These are phyloP conservation scores for Egretta garzetta DNA, from an alignment of 2,113 vertebrate genomes.

Conservation along the genomic window DNA sequence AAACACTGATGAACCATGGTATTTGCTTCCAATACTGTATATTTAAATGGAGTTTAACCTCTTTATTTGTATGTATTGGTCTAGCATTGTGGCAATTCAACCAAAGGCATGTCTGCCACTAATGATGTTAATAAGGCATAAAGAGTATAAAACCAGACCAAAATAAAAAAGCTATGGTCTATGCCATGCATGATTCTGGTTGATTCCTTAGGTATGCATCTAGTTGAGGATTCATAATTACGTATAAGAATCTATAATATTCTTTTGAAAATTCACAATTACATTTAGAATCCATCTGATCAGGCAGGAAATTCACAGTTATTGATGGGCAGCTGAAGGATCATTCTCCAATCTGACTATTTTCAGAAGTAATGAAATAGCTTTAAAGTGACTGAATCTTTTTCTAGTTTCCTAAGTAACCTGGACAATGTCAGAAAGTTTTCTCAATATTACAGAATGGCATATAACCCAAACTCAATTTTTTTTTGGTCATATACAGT, in stretches of 20 bases:
- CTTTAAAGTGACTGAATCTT: not conserved
- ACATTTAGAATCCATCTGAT: not conserved
- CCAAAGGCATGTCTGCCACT: slow-evolving; percentile 11
- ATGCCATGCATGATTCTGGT: not conserved
- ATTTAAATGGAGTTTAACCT: slow-evolving; percentile 31
- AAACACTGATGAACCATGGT: slow-evolving; percentile 27
- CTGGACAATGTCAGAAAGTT: not conserved
- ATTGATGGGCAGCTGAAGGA: not conserved
- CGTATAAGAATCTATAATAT: not conserved
- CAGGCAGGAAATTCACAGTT: not conserved
- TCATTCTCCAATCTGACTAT: not conserved
- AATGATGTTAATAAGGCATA: slow-evolving; percentile 10
- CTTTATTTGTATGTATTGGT: slow-evolving; percentile 10
- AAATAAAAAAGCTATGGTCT: not conserved
- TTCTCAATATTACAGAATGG: not conserved
- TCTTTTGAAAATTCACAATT: not conserved
- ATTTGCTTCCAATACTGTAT: slow-evolving; percentile 28
- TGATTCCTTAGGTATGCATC: not conserved
- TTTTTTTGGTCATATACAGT: not conserved
- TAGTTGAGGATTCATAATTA: not conserved
- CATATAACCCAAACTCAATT: not conserved
- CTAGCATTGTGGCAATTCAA: slow-evolving; percentile 40
- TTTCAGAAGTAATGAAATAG: not conserved
- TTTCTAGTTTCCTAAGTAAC: not conserved
- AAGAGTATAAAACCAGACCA: not conserved